Evolutionary conservation across 2,888 invertebrate genomes (phyloP).

Genomic region (Pteria penguin): DNA sequence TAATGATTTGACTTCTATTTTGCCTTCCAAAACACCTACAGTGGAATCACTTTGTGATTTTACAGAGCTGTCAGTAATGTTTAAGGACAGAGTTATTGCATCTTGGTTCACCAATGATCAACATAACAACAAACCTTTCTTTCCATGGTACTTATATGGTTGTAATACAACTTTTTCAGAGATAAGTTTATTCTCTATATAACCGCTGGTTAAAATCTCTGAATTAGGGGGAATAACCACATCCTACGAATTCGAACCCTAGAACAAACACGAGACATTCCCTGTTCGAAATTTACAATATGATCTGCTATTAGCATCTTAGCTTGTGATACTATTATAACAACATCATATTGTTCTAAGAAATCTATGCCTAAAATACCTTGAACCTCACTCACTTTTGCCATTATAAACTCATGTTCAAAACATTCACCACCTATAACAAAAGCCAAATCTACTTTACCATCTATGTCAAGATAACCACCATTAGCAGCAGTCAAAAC

Average conservation of each 20-base stretch:
- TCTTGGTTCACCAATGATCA: too few relatives aligned
- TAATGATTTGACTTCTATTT: not conserved
- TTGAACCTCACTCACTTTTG: slow-evolving; percentile 38
- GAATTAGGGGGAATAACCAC: slow-evolving; percentile 15
- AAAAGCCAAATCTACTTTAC: slow-evolving; percentile 29
- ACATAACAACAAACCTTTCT: slow-evolving; percentile 35
- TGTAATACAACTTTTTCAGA: slow-evolving; percentile 17
- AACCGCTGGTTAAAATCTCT: slow-evolving; percentile 10
- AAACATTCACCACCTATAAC: slow-evolving; percentile 20
- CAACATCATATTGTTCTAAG: slow-evolving; percentile 38
- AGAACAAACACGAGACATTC: slow-evolving; percentile 5
- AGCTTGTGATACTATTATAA: slow-evolving; percentile 32
- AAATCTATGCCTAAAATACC: slow-evolving; percentile 47
- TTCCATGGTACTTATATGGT: slow-evolving; percentile 22
- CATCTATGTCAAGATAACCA: slow-evolving; percentile 13
- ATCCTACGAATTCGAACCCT: slow-evolving; percentile 5
- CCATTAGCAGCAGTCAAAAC: slow-evolving; percentile 34
- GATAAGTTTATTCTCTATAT: not conserved
- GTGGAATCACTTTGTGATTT: too few relatives aligned
- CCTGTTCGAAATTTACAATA: slow-evolving; percentile 17
- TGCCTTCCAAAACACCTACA: not conserved
- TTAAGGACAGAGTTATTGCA: too few relatives aligned
- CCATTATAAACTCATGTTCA: slow-evolving; percentile 38
- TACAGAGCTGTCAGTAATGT: too few relatives aligned
- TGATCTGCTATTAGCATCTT: slow-evolving; percentile 32